Conservation (phyloP, 2,888 invertebrate genomes). For the Bombyx huttoni region DNA sequence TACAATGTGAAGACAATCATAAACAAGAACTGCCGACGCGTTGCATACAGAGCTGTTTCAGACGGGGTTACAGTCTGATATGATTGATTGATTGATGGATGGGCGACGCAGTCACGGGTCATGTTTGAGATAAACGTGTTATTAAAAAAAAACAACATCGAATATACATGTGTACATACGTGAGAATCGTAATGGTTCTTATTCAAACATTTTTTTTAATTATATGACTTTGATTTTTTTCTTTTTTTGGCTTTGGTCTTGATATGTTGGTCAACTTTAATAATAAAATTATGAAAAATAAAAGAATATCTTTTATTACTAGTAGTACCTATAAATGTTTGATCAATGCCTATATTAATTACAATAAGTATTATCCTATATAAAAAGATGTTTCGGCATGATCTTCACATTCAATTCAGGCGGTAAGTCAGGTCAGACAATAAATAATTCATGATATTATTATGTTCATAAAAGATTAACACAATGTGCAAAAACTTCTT, state of each 20-base stretch:
- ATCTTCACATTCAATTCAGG: background rate
- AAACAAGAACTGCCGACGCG: background rate
- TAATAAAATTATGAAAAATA: no score
- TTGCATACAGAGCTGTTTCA: background rate
- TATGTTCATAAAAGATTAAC: slow-evolving; percentile 1
- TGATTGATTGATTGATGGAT: slow-evolving; percentile 33
- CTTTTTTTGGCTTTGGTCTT: no score
- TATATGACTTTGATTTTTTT: no score
- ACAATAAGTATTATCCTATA: no score
- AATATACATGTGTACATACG: background rate
- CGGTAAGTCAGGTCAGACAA: background rate
- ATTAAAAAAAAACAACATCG: slow-evolving; percentile 21
- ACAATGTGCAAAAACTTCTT: slow-evolving; percentile 6
- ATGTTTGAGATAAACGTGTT: slow-evolving; percentile 23
- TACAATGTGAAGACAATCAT: background rate
- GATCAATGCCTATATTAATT: no score
- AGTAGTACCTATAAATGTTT: no score
- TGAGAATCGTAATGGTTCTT: background rate
- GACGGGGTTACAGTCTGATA: background rate
- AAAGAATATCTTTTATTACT: no score
- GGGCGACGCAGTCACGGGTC: slow-evolving; percentile 24
- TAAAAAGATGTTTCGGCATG: no score
- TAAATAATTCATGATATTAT: background rate
- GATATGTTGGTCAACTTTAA: no score
- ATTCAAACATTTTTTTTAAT: no score